Base-by-base conservation (phyloP, 1,140 invertebrate genomes). In the Augochlora pura region DNA sequence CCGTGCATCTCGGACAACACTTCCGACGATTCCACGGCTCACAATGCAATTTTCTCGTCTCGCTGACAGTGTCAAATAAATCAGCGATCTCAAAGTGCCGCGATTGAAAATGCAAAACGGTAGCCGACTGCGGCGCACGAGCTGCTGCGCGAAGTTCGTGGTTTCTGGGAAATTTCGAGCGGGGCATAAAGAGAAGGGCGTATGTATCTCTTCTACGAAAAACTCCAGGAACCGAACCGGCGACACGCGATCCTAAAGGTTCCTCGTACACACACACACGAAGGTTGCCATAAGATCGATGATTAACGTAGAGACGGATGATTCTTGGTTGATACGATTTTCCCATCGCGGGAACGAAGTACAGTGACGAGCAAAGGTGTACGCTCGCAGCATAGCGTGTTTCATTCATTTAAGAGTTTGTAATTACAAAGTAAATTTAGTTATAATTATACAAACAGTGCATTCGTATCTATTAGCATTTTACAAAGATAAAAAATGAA, bases 41-140 rank as follows among this genome's bases (percentile, higher is more conserved):
- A 14, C 10, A 46, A 4, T 54, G 49, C 16, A 54, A 52, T 52
- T 52, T 16, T 21, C 18, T 52, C 16, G 0, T 14, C 16, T 18
- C 71, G 42, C 59, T 46, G 57, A 16, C 23, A 14, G 49, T 62
- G 78, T 74, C 65, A 70, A 67, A 77, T 81, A 84, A 85, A 59
- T 85, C 75, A 84, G 18, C 27, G 21, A 9, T 12, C 54, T 21
- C 57, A 32, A 42, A 27, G 5, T 27, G 12, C 0, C 18, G 39
- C 77, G 63, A 85, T 85, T 71, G 83, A 75, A 71, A 62, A 67
- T 6, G 10, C 18, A 39, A 46, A n/a, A 16, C 14, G 16, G 21
- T 63, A 63, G 25, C 18, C 16, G 2, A 32, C 54, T 5, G 49
- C 5, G 7, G 5, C 18, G 49, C n/a, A 39, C 10, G 27, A 0